A percentile compares a stretch with the other conserved stretches of the same genome.
These are phyloP conservation scores for Caerostris extrusa DNA, from an alignment of 1,140 invertebrate species.

Conservation along the genomic window DNA sequence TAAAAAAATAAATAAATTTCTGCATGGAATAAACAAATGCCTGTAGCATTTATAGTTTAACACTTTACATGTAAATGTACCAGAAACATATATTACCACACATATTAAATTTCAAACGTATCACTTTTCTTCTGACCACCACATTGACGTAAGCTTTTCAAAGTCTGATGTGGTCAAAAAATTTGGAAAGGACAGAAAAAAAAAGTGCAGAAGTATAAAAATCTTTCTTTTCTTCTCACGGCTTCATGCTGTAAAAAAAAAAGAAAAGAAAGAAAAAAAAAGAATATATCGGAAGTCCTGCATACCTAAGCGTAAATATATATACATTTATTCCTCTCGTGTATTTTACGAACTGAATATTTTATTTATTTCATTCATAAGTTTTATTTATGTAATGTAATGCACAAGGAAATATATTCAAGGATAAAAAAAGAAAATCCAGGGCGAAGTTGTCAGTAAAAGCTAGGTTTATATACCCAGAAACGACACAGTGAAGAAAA, in stretches of 20 bases:
- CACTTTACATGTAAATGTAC: too few species aligned
- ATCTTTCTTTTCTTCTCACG: background rate
- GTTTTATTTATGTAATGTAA: conserved; percentile 53
- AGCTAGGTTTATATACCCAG: conserved; percentile 1
- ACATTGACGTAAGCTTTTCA: background rate
- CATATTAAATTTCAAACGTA: background rate
- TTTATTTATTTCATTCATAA: conserved; percentile 50
- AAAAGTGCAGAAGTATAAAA: background rate
- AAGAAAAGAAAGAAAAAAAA: background rate
- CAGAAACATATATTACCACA: too few species aligned
- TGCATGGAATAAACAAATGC: too few species aligned
- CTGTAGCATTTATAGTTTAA: too few species aligned
- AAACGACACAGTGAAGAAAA: background rate
- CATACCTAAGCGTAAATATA: conserved; percentile 34
- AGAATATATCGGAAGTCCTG: background rate
- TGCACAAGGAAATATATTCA: conserved; percentile 27
- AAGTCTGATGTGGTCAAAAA: conserved; percentile 27
- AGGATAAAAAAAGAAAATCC: background rate
- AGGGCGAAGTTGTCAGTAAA: conserved; percentile 1
- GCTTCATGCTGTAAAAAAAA: background rate
- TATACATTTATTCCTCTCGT: conserved; percentile 39
- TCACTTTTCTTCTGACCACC: background rate
- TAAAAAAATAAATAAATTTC: too few species aligned
- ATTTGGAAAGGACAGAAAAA: background rate
- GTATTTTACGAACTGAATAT: conserved; percentile 43